Conservation (phyloP, 2,888 invertebrate species). For the Eupithecia insigniata region DNA sequence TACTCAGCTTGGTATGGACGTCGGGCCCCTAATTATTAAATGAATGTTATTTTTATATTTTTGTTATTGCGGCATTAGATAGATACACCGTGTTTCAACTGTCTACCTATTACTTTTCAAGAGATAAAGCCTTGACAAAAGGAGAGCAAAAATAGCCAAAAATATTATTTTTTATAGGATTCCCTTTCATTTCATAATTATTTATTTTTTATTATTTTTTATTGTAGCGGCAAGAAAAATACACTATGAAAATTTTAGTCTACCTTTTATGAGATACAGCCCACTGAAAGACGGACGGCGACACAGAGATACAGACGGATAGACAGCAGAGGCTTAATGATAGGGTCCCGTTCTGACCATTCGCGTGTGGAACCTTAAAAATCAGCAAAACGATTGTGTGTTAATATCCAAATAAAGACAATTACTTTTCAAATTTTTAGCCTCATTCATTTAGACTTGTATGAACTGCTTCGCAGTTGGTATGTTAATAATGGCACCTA, state of each 20-base stretch:
- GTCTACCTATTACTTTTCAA: not conserved
- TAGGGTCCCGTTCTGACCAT: too few species aligned
- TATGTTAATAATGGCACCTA: not conserved
- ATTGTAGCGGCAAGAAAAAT: not conserved
- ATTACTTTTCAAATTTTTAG: constrained; percentile 11
- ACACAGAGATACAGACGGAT: not conserved
- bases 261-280: not conserved
- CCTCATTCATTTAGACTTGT: constrained; percentile 3
- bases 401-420: constrained; percentile 49
- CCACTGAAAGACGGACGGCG: not conserved
- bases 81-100: not conserved
- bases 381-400: constrained; percentile 58
- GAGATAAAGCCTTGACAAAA: not conserved
- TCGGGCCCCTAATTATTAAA: not conserved
- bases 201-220: too few species aligned
- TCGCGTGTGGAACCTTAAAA: constrained; percentile 31
- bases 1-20: not conserved
- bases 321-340: not conserved
- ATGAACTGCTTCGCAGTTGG: not conserved
- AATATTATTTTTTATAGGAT: too few species aligned
- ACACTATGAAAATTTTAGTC: not conserved
- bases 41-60: too few species aligned
- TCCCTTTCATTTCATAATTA: too few species aligned
- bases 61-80: not conserved
- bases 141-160: too few species aligned